These are phyloP conservation scores for Tokudaia muenninki DNA, from an alignment of 2,797 vertebrate species.

Conservation along the genomic window DNA sequence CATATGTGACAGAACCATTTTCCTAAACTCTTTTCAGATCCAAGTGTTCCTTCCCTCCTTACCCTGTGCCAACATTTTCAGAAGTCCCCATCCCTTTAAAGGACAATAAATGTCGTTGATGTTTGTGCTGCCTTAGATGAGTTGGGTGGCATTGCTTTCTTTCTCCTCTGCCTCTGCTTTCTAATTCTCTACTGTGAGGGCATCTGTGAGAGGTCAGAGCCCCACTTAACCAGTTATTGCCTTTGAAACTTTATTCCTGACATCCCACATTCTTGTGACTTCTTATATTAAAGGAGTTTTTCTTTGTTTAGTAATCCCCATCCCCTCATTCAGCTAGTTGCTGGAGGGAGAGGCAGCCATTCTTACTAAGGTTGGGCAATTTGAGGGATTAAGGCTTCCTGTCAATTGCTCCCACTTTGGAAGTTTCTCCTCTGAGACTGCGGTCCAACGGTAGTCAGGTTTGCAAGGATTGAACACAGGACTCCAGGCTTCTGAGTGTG, in stretches of 20 bases:
- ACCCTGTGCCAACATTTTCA: neutral
- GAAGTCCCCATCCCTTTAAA: neutral
- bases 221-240: neutral
- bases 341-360: neutral
- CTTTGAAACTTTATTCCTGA: neutral
- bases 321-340: neutral
- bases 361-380: neutral
- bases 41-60: neutral
- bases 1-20: neutral
- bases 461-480: neutral
- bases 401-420: neutral
- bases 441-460: neutral
- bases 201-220: neutral
- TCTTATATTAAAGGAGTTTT: constrained; percentile 61
- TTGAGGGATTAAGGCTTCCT: neutral
- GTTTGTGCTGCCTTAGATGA: neutral
- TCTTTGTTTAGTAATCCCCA: neutral
- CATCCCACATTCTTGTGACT: constrained; percentile 39
- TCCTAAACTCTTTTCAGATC: neutral
- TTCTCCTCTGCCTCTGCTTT: neutral
- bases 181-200: neutral
- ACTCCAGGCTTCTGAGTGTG: neutral
- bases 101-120: neutral
- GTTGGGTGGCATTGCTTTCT: neutral
- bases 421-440: neutral